phyloP scores from a whole-genome alignment of 2,113 vertebrate genomes.

The Elanus axillaris region DNA sequence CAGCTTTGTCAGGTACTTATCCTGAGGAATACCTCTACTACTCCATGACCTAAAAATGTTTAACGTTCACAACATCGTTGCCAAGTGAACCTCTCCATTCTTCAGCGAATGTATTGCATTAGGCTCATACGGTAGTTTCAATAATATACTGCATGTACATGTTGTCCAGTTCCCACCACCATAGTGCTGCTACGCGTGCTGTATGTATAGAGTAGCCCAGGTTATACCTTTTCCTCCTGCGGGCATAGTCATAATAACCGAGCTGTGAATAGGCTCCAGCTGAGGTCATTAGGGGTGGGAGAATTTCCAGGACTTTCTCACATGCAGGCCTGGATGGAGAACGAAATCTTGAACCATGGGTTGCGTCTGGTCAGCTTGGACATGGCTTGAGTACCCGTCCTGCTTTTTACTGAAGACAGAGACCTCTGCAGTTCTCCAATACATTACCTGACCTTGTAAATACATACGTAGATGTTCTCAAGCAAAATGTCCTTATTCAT shows the following conservation, averaged over 20 bases:
- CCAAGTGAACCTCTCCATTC: neutral
- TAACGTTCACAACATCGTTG: neutral
- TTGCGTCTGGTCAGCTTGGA: neutral
- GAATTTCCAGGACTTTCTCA: neutral
- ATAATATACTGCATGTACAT: neutral
- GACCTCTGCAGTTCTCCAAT: conserved; percentile 7
- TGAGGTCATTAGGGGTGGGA: neutral
- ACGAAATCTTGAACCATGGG: neutral
- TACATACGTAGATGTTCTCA: neutral
- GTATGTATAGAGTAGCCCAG: neutral
- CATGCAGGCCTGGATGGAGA: neutral
- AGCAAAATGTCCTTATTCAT: neutral
- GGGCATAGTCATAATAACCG: neutral
- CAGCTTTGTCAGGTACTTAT: neutral
- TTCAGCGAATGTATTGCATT: neutral
- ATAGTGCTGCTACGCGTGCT: neutral
- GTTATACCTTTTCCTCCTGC: neutral
- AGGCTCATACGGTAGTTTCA: neutral
- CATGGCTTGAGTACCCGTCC: neutral
- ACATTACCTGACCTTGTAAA: neutral
- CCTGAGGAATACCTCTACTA: neutral
- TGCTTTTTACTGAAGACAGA: conserved; percentile 23
- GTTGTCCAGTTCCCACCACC: neutral
- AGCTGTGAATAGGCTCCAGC: neutral
- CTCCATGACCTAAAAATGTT: neutral